Base-by-base conservation (phyloP, 2,113 vertebrate species). In the Cettia cetti region DNA sequence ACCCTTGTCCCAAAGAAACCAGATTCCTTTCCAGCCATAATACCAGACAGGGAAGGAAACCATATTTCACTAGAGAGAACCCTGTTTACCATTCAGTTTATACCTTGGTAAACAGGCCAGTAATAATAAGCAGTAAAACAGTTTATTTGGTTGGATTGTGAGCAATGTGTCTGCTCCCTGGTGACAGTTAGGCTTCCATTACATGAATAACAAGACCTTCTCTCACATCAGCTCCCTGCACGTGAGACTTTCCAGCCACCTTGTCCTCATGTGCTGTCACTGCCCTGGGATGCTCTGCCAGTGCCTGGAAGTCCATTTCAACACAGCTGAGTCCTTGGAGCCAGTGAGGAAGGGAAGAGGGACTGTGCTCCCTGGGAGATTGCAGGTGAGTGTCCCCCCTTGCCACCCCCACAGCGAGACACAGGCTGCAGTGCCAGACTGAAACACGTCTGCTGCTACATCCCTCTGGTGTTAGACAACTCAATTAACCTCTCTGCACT, bases 401-500 rank as follows among this genome's bases (percentile, higher is more conserved):
- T 49, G n/a, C 14, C 33, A 6, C 42, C 54, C 60, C 42, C 59
- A 30, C 7, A 6, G 65, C 16, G 17, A 89, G 63, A 44, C 54
- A 63, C 0, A 0, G 70, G 71, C 66, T 90, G 78, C 57, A n/a
- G 42, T 69, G 63, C 70, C 72, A 76, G 87, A 66, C 90, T 86
- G 78, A 23, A 53, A 82, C 66, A 15, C 6, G 0, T 70, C 85
- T 96, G 91, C 87, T 61, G 45, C 42, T 57, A 6, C 59, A 37
- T 90, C 82, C 75, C 68, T 74, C 54, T 1, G 2, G 82, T 92
- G 74, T 56, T 37, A 84, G 82, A 60, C 82, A 93, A 70, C 74
- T 88, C 93, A 95, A 74, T 96, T 95, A 96, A 96, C 93, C 91
- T 96, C 86, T 37, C 91, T 77, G 74, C 5, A 7, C 82, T 84